Evolutionary conservation across 2,888 invertebrate species (phyloP).

Genomic region (Cotesia congregata): DNA sequence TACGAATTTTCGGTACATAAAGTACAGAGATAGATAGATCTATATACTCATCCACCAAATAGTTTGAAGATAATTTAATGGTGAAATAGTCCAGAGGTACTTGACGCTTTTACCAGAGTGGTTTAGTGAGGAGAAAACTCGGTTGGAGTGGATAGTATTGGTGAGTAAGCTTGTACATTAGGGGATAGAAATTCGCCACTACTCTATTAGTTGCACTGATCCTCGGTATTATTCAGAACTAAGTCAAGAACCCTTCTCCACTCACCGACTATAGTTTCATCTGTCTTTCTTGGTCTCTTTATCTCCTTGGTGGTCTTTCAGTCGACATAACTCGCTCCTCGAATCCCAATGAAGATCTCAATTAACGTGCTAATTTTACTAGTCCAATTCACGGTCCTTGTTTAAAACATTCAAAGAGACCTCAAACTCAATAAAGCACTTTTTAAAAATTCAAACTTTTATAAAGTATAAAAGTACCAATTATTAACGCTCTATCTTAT

Average conservation of each 20-base stretch:
- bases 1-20: too few species aligned
- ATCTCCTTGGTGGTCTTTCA: background rate
- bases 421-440: background rate
- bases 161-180: constrained; percentile 3
- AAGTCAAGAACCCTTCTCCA: constrained; percentile 48
- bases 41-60: background rate
- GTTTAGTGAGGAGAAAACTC: background rate
- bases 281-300: constrained; percentile 4
- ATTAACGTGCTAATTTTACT: constrained; percentile 56
- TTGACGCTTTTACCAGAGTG: background rate
- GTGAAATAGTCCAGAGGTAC: background rate
- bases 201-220: constrained; percentile 46
- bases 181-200: constrained; percentile 15
- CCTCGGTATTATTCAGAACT: constrained; percentile 49
- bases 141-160: constrained; percentile 44
- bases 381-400: background rate
- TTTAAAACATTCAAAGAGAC: background rate
- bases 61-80: background rate
- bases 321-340: constrained; percentile 34
- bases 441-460: background rate
- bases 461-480: background rate
- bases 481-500: too few species aligned
- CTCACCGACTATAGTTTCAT: constrained; percentile 18
- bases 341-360: constrained; percentile 54
- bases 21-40: background rate